These are phyloP conservation scores for Tokudaia muenninki DNA, from an alignment of 2,797 vertebrate species.

Conservation along the genomic window DNA sequence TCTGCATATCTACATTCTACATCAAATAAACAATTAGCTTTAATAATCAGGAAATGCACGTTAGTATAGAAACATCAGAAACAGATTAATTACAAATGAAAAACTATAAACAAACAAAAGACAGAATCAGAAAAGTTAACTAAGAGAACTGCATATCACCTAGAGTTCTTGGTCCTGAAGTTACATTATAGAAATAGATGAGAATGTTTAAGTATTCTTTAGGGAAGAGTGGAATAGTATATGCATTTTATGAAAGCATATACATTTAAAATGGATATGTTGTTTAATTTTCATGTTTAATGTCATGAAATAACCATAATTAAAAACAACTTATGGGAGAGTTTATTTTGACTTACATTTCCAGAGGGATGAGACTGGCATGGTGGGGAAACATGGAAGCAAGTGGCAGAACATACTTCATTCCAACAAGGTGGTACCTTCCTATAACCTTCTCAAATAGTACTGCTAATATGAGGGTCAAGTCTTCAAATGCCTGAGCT, in stretches of 20 bases:
- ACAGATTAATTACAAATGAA: neutral
- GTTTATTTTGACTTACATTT: neutral
- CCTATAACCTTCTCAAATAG: neutral
- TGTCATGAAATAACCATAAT: neutral
- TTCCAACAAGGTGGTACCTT: neutral
- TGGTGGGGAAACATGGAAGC: neutral
- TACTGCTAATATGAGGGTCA: neutral
- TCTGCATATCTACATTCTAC: neutral
- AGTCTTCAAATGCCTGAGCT: neutral
- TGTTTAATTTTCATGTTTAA: neutral
- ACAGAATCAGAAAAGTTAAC: slow-evolving; percentile 9
- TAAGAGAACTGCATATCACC: neutral
- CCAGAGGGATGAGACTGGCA: neutral
- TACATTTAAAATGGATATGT: neutral
- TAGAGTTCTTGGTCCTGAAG: neutral
- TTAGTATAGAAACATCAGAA: neutral
- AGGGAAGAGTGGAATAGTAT: neutral
- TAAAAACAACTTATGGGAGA: neutral
- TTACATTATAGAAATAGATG: neutral
- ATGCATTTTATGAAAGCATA: neutral
- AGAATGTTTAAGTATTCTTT: slow-evolving; percentile 7
- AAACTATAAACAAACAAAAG: neutral
- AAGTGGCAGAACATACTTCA: neutral
- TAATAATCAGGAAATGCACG: neutral
- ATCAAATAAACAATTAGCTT: neutral